Conservation (phyloP, 64 coral and sea anemone genomes). For the Montipora sp. region DNA sequence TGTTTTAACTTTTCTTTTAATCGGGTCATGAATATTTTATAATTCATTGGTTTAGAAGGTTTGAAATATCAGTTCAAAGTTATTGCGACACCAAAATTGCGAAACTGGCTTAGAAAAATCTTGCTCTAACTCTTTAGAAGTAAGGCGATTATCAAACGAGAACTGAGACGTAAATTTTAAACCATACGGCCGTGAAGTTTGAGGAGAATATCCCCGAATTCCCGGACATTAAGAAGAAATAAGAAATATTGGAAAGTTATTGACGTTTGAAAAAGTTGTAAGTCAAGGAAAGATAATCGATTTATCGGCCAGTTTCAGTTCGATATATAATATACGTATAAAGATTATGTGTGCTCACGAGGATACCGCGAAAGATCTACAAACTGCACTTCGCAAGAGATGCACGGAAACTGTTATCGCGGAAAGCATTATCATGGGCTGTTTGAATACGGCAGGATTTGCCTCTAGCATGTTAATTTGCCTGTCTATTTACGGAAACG, state of each 20-base stretch:
- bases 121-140: too few relatives aligned
- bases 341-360: not conserved
- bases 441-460: not conserved
- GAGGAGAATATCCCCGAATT: not conserved
- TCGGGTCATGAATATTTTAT: constrained; percentile 5
- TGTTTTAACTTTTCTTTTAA: not conserved
- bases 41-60: not conserved
- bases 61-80: not conserved
- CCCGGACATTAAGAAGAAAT: not conserved
- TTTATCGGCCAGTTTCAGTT: too few relatives aligned
- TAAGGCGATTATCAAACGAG: too few relatives aligned
- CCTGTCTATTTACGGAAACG: constrained; percentile 37
- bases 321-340: not conserved
- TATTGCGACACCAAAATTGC: not conserved
- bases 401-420: constrained; percentile 18
- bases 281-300: not conserved
- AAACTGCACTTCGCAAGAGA: constrained; percentile 21
- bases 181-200: too few relatives aligned
- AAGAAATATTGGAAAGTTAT: not conserved
- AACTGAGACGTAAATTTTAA: too few relatives aligned
- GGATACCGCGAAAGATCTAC: not conserved
- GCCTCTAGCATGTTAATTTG: constrained; percentile 8
- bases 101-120: not conserved
- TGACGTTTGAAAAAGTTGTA: not conserved
- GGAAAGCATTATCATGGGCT: constrained; percentile 4